phyloP scores from a whole-genome alignment of 1,140 invertebrate species.

The Drosophila kikkawai region DNA sequence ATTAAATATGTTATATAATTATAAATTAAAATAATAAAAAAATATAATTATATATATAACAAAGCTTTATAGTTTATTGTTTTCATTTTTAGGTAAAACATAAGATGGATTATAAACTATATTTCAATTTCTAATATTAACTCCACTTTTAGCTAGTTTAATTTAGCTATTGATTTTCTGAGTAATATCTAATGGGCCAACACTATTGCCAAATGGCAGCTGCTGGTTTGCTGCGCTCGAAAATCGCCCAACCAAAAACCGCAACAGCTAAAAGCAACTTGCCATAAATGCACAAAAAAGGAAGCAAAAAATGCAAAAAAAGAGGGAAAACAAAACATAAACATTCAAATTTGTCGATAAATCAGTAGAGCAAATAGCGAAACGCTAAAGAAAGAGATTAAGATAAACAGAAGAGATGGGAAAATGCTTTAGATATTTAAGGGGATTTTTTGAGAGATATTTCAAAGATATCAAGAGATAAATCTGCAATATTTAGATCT shows the following conservation, averaged over 20 bases:
- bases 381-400: conserved; percentile 5
- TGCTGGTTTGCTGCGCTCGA: conserved; percentile 38
- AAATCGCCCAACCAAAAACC: conserved; percentile 61
- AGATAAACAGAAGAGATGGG: neutral
- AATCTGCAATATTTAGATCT: too few species aligned
- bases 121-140: neutral
- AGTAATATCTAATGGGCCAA: neutral
- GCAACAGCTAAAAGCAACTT: conserved; percentile 11
- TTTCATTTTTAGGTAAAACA: neutral
- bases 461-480: neutral
- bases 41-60: too few species aligned
- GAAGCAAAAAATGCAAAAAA: conserved; percentile 4
- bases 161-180: neutral
- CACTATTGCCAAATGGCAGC: conserved; percentile 27
- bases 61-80: too few species aligned
- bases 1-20: too few species aligned
- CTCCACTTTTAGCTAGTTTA: neutral
- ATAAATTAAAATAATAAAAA: too few species aligned
- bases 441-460: neutral
- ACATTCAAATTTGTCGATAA: conserved; percentile 55
- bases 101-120: neutral
- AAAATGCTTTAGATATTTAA: neutral
- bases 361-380: conserved; percentile 26
- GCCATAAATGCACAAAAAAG: conserved; percentile 5
- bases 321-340: neutral